Conservation (phyloP, 1,140 invertebrate genomes). For the Orius insidiosus region DNA sequence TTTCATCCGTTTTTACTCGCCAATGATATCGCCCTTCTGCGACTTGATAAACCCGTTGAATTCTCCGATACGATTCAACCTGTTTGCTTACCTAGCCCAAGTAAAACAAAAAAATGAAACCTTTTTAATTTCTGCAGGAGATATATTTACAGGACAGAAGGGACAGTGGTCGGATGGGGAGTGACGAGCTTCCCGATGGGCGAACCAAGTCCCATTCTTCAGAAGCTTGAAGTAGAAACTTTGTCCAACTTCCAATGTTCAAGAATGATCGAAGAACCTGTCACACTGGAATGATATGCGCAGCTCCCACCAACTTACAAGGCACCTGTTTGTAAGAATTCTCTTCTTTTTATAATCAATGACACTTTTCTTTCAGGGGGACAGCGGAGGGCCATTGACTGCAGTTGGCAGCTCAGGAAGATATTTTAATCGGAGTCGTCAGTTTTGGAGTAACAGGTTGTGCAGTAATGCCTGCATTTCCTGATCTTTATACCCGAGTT, state of each 20-base stretch:
- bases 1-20: constrained; percentile 25
- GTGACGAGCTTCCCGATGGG: constrained; percentile 26
- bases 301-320: constrained; percentile 22
- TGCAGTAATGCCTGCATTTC: constrained; percentile 25
- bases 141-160: constrained; percentile 24
- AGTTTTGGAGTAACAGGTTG: constrained; percentile 28
- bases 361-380: constrained; percentile 20
- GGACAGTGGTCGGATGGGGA: constrained; percentile 30
- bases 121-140: constrained; percentile 19
- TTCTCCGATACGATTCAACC: constrained; percentile 28
- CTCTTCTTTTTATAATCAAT: constrained; percentile 3
- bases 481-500: constrained; percentile 27
- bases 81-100: constrained; percentile 30
- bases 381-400: constrained; percentile 26
- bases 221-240: constrained; percentile 23
- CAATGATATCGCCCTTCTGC: constrained; percentile 33
- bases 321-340: constrained; percentile 26
- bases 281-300: constrained; percentile 25
- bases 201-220: constrained; percentile 22
- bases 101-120: too few species aligned
- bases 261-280: constrained; percentile 22
- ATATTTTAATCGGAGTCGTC: constrained; percentile 24
- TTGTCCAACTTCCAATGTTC: constrained; percentile 23
- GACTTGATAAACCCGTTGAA: constrained; percentile 24
- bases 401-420: constrained; percentile 20